Base-by-base conservation (phyloP, 2,113 vertebrate species). In the Lipotes vexillifer region DNA sequence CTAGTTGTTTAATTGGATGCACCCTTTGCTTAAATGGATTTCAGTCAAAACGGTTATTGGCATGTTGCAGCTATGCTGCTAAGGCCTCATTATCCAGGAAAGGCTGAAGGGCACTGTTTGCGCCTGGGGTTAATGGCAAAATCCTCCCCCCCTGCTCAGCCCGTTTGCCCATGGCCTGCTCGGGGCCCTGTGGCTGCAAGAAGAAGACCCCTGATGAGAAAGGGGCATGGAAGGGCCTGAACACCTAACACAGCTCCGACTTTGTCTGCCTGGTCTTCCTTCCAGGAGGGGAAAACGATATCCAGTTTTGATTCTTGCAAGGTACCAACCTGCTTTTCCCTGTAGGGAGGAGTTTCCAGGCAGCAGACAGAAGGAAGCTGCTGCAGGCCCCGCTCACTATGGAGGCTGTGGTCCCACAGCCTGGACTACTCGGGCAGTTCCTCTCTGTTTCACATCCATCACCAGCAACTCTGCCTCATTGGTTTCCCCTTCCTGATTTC, bases 31-130 rank as follows among this genome's bases (percentile, higher is more conserved):
- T 81, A 82, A 90, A n/a, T 74, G 74, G 25, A 84, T 86, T 92
- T 92, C 52, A 93, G 61, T 69, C 72, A 91, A 93, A 93, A 97
- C 33, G 69, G n/a, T 75, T 57, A 68, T 63, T 88, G 81, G 33
- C 31, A 13, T 88, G 41, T 44, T 74, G 88, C 57, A 91, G 31
- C 23, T 72, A 15, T 78, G 82, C n/a, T 84, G 72, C 23, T 38
- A 94, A 91, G 41, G 20, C 69, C 66, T 96, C 86, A 59, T 86
- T 89, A 77, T 83, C 46, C 66, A 92, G 94, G 63, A 92, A 97
- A 89, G 80, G 84, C 69, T 0, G 6, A 92, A 96, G 55, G 75
- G 57, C 69, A 23, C 66, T 91, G 33, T 74, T 88, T 92, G 68
- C 23, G 41, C n/a, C n/a, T 71, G 29, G 7, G 49, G 41, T 94